Evolutionary conservation across 2,797 vertebrate species (phyloP).

Genomic region (Sciurus carolinensis): DNA sequence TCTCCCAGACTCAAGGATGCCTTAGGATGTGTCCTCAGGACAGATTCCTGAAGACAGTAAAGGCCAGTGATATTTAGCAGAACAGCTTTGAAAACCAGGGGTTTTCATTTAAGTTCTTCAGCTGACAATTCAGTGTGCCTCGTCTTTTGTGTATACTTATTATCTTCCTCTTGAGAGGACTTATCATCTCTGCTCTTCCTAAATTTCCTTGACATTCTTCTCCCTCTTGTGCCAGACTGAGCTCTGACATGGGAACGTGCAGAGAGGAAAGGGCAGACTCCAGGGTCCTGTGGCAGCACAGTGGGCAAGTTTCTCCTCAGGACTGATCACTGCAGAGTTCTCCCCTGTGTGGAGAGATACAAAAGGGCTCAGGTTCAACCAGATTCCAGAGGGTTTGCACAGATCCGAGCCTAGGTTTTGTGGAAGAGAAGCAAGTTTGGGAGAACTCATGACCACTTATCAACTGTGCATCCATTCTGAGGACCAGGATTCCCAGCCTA

Average conservation of each 20-base stretch:
- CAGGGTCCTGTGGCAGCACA: not conserved
- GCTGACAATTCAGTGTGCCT: not conserved
- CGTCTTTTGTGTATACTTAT: not conserved
- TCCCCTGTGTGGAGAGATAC: not conserved
- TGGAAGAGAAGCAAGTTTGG: too few relatives aligned
- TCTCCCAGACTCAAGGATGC: not conserved
- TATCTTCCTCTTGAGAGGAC: too few relatives aligned
- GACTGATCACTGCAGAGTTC: not conserved
- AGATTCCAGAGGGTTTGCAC: not conserved
- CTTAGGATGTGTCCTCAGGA: not conserved
- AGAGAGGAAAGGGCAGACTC: conserved; percentile 8
- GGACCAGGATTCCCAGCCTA: not conserved
- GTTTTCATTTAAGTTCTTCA: not conserved
- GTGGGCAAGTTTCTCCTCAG: not conserved
- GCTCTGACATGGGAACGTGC: not conserved
- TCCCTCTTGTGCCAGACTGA: too few relatives aligned
- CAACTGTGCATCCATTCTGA: not conserved
- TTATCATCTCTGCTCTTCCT: not conserved
- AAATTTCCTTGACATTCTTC: not conserved
- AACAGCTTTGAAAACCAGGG: not conserved
- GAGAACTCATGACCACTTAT: not conserved
- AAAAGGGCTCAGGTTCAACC: not conserved
- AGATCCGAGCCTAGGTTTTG: not conserved
- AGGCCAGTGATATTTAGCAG: not conserved
- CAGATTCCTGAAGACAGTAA: not conserved